Base-by-base conservation (phyloP, 2,113 vertebrate species). In the Thunnus thynnus region DNA sequence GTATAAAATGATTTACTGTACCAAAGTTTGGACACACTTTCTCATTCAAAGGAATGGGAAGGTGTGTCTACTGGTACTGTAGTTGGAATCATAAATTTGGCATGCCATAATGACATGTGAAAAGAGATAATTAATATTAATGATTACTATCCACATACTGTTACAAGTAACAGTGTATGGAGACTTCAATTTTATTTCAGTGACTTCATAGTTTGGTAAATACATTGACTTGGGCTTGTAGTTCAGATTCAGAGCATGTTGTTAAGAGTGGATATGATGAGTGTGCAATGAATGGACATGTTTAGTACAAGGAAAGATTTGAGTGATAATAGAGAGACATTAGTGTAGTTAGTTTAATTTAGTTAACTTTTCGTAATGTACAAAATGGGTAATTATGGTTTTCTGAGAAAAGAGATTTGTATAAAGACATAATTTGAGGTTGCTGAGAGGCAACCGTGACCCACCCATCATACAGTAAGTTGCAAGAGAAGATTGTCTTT, bases 71-170 rank as follows among this genome's bases (percentile, higher is more conserved):
- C 8, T 41, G 36, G 36, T 41, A 41, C 36, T 41, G 36, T 8
- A 41, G 36, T 41, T 41, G 7, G 36, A 41, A 41, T 41, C 36
- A 41, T 41, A 60, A 55, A 75, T 20, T 55, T 44, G 90, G 79
- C 57, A 88, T 89, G 82, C 27, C 14, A 48, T 62, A 77, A 69
- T 78, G 58, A 75, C 60, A 73, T 65, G 30, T 62, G 46, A 61
- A 88, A 70, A 74, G 10, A 36, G 22, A 27, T 25, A 7, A 9
- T 71, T 27, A 30, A n/a, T 63, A 41, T 41, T 9, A 9, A 41
- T 41, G 36, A 41, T 41, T 41, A 9, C 36, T 41, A 41, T 9
- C 36, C 1, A 41, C 7, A 41, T 41, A 41, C 36, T 41, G 36
- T 41, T 41, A 41, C 36, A 41, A 41, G 4, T 36, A 5, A 55